Evolutionary conservation across 2,888 invertebrate species (phyloP).

Genomic region (Aporophyla lueneburgensis): DNA sequence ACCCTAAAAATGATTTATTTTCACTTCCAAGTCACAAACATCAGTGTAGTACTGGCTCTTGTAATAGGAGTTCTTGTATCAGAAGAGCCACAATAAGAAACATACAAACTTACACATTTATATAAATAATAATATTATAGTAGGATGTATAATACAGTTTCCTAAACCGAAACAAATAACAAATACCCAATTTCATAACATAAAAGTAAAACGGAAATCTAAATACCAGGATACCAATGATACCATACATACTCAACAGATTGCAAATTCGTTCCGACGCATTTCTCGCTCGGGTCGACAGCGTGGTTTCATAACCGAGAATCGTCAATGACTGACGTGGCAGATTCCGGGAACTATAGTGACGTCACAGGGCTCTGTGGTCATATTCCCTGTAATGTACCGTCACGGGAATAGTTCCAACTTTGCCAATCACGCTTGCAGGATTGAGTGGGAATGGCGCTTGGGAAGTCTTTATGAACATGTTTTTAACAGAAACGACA

Average conservation of each 20-base stretch:
- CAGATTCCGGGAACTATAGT: slow-evolving; percentile 44
- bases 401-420: slow-evolving; percentile 38
- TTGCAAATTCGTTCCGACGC: slow-evolving; percentile 52
- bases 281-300: slow-evolving; percentile 41
- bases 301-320: slow-evolving; percentile 60
- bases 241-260: slow-evolving; percentile 33
- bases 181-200: background rate
- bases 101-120: too few relatives aligned
- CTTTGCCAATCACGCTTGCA: slow-evolving; percentile 42
- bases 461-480: slow-evolving; percentile 12
- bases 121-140: too few relatives aligned
- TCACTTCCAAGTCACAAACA: too few relatives aligned
- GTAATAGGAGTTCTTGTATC: too few relatives aligned
- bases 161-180: background rate
- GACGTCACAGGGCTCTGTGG: slow-evolving; percentile 51
- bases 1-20: too few relatives aligned
- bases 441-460: slow-evolving; percentile 20
- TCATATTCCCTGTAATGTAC: slow-evolving; percentile 37
- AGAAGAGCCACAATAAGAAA: too few relatives aligned
- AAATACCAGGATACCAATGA: slow-evolving; percentile 38
- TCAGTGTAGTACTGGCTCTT: too few relatives aligned
- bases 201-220: slow-evolving; percentile 20
- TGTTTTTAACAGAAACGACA: background rate
- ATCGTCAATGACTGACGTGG: slow-evolving; percentile 56
- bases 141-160: background rate